phyloP scores from a whole-genome alignment of 2,113 vertebrate genomes.

The Callionymus lyra region DNA sequence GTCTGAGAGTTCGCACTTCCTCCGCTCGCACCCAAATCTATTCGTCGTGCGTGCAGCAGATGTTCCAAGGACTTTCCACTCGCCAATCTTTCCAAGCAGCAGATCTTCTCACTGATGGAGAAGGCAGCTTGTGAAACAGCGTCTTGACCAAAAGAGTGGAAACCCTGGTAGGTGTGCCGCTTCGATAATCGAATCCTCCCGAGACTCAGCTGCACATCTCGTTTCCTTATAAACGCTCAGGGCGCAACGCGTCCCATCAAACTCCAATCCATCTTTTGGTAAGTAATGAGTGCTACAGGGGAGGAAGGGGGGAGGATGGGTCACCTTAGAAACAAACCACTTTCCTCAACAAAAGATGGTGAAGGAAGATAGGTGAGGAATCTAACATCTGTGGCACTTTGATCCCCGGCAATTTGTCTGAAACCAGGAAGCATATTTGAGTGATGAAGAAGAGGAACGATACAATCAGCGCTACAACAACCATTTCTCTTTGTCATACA shows the following conservation, averaged over 20 bases:
- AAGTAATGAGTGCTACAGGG: constrained; percentile 23
- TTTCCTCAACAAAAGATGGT: constrained; percentile 32
- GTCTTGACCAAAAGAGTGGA: constrained; percentile 36
- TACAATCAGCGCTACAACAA: too few species aligned
- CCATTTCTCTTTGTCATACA: too few species aligned
- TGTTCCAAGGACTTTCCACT: constrained; percentile 40
- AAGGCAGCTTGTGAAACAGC: constrained; percentile 26
- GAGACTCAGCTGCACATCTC: constrained; percentile 39
- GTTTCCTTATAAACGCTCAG: constrained; percentile 43
- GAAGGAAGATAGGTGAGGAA: constrained; percentile 36
- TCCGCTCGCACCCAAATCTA: constrained; percentile 40
- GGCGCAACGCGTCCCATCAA: constrained; percentile 34
- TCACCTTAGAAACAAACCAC: constrained; percentile 40
- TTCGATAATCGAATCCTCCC: constrained; percentile 39
- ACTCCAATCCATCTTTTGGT: constrained; percentile 38
- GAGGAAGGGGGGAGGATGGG: constrained; percentile 17
- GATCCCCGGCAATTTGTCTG: constrained; percentile 26
- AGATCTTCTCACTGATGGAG: constrained; percentile 39
- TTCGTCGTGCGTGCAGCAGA: constrained; percentile 34
- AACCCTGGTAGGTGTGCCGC: constrained; percentile 28
- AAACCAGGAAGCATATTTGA: too few species aligned
- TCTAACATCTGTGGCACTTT: constrained; percentile 48
- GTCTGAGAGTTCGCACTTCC: constrained; percentile 35
- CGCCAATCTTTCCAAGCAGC: constrained; percentile 28
- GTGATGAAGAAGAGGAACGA: too few species aligned